Evolutionary conservation across 2,113 vertebrate species (phyloP).

Genomic region (Probosciger aterrimus): DNA sequence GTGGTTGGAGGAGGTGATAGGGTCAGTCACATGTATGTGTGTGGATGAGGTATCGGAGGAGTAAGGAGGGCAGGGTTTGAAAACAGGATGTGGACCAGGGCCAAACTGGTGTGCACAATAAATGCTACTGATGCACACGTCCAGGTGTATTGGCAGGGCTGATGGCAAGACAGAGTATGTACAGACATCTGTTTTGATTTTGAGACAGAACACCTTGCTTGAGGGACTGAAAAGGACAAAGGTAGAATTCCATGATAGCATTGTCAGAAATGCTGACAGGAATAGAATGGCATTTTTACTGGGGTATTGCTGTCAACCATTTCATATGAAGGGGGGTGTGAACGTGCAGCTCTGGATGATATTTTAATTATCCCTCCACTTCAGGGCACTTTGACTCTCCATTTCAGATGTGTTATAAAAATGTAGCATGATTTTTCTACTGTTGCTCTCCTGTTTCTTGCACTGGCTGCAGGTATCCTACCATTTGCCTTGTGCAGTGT

Average conservation of each 20-base stretch:
- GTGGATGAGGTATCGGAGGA: accelerated
- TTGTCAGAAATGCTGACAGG: not conserved
- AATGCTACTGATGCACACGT: not conserved
- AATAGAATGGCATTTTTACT: not conserved
- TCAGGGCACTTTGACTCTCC: not conserved
- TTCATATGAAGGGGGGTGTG: not conserved
- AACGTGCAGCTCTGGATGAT: not conserved
- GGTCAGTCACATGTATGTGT: accelerated
- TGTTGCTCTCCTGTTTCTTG: not conserved
- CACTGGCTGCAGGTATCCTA: not conserved
- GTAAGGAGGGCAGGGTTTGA: not conserved
- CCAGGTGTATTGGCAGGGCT: not conserved
- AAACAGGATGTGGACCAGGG: not conserved
- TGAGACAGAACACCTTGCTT: not conserved
- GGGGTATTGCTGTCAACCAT: accelerated
- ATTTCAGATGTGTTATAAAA: not conserved
- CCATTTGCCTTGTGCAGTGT: accelerated
- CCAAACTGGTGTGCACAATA: accelerated
- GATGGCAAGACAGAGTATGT: accelerated
- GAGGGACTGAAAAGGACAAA: not conserved
- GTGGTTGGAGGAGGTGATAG: not conserved
- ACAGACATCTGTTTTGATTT: not conserved
- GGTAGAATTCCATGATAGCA: accelerated
- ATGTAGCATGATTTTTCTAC: not conserved
- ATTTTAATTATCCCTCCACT: not conserved